These are phyloP conservation scores for Cynopterus sphinx DNA, from an alignment of 2,797 vertebrate genomes.

Conservation along the genomic window DNA sequence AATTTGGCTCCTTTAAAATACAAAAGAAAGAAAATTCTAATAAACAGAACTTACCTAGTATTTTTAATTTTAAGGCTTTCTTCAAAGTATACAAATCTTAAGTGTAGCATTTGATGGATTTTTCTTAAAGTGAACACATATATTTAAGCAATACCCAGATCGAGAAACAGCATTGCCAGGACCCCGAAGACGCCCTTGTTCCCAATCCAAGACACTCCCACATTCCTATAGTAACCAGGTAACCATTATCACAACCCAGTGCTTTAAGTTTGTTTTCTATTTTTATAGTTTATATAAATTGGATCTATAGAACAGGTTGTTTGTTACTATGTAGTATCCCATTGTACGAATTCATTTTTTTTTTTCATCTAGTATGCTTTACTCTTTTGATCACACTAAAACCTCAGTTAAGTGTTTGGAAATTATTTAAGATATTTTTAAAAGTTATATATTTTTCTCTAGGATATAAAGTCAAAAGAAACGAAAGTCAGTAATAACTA, in stretches of 20 bases:
- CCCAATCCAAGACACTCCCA: fast-evolving
- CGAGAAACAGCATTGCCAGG: not conserved
- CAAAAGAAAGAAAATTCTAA: not conserved
- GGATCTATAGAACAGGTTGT: not conserved
- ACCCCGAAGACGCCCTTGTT: not conserved
- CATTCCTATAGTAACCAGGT: not conserved
- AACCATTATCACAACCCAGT: too few species aligned
- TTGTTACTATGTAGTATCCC: not conserved
- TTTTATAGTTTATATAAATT: not conserved
- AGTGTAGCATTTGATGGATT: not conserved
- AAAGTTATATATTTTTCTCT: not conserved
- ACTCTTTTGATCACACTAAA: not conserved
- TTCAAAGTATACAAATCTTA: not conserved
- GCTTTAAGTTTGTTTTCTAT: not conserved
- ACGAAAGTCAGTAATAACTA: not conserved
- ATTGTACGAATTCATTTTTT: not conserved
- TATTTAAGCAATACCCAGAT: not conserved
- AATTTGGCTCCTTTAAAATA: not conserved
- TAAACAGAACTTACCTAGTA: not conserved
- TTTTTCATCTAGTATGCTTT: not conserved
- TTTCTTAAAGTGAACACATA: not conserved
- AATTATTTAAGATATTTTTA: not conserved
- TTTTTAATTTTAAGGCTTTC: not conserved
- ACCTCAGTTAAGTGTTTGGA: not conserved
- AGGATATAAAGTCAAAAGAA: conserved; percentile 27